These are phyloP conservation scores for Ameiurus melas DNA, from an alignment of 2,113 vertebrate species.

Conservation along the genomic window DNA sequence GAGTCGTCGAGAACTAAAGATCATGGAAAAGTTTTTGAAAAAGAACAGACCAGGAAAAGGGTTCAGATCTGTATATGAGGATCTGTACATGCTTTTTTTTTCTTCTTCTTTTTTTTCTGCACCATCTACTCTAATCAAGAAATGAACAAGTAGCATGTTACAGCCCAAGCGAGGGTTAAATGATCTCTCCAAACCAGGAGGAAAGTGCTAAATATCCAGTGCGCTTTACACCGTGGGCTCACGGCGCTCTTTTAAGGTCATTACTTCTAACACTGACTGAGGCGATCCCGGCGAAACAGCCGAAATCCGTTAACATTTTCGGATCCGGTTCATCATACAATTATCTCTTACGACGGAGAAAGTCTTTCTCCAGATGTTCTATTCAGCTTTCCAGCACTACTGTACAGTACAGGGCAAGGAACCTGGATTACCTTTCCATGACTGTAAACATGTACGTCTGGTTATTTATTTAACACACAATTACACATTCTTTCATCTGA, in stretches of 20 bases:
- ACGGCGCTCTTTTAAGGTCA: neutral
- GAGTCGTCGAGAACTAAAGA: neutral
- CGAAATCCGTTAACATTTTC: neutral
- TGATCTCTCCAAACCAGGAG: neutral
- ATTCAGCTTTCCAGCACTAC: neutral
- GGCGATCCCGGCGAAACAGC: neutral
- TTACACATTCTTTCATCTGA: neutral
- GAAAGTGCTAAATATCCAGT: neutral
- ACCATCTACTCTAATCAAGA: neutral
- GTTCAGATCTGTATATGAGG: neutral
- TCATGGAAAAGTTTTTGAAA: neutral
- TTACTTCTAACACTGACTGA: neutral
- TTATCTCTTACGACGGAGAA: neutral
- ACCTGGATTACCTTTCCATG: neutral
- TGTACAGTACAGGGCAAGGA: neutral
- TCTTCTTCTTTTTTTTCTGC: neutral
- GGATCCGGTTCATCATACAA: neutral
- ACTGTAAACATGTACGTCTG: neutral
- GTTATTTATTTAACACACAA: neutral
- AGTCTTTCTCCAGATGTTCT: neutral
- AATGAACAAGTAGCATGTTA: neutral
- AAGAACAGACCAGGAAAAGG: neutral
- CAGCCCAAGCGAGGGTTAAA: neutral
- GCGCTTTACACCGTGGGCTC: neutral
- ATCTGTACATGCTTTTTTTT: neutral